Evolutionary conservation across 2,888 invertebrate species (phyloP).

Genomic region (Oligia fasciuncula): DNA sequence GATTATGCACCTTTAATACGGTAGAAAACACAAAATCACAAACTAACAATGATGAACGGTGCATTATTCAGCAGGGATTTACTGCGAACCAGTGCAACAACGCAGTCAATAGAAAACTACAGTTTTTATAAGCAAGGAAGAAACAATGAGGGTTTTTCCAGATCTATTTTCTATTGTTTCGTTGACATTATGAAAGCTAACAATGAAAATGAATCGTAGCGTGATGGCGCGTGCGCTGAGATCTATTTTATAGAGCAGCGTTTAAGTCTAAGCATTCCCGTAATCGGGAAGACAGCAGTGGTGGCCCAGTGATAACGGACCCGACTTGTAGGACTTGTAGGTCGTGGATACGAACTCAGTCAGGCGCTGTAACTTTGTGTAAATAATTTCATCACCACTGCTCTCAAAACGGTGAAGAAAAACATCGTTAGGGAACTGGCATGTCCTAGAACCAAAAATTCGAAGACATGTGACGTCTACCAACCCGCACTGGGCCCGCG

Average conservation of each 20-base stretch:
- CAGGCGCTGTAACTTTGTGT: neutral
- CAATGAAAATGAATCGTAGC: neutral
- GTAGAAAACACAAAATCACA: too few species aligned
- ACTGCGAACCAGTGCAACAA: conserved; percentile 25
- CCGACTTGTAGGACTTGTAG: neutral
- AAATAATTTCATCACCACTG: neutral
- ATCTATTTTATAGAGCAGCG: too few species aligned
- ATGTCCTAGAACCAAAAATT: too few species aligned
- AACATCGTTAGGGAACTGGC: too few species aligned
- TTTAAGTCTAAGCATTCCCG: neutral
- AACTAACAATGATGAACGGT: too few species aligned
- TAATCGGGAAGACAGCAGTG: neutral
- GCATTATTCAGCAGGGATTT: conserved; percentile 51
- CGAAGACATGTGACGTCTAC: too few species aligned
- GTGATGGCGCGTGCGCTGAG: neutral
- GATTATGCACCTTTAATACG: too few species aligned
- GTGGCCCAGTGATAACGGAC: neutral
- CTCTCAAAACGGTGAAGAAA: too few species aligned
- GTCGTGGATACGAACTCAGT: neutral
- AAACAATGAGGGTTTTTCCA: conserved; percentile 23
- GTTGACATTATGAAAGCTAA: neutral
- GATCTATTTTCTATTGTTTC: conserved; percentile 27
- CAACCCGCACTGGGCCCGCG: too few species aligned
- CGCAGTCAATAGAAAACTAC: conserved; percentile 33
- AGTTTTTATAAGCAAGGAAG: conserved; percentile 6